These are phyloP conservation scores for Mus spicilegus DNA, from an alignment of 2,113 vertebrate genomes.

Conservation along the genomic window DNA sequence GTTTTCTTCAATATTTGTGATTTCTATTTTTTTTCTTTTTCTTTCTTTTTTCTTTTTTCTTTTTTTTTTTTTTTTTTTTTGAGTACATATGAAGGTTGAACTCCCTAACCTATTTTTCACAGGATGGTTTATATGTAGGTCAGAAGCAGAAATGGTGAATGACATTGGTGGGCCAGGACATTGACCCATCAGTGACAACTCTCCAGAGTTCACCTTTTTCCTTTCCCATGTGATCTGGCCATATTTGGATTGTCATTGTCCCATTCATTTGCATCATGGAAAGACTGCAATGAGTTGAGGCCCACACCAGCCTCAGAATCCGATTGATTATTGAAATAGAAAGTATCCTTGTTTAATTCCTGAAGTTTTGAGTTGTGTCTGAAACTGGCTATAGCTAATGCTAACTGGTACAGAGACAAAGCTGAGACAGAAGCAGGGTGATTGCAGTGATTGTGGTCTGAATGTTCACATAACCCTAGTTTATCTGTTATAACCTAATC, in stretches of 20 bases:
- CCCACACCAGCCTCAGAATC: not conserved
- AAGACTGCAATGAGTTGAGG: not conserved
- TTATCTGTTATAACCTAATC: not conserved
- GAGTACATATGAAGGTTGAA: not conserved
- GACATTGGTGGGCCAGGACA: not conserved
- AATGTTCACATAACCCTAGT: not conserved
- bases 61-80: not conserved
- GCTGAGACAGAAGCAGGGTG: not conserved
- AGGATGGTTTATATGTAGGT: not conserved
- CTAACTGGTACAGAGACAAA: not conserved
- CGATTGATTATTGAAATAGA: fast-evolving
- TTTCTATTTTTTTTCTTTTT: not conserved
- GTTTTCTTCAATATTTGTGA: not conserved
- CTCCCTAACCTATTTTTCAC: not conserved
- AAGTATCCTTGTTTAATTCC: not conserved
- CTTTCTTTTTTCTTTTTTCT: not conserved
- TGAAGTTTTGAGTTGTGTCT: not conserved
- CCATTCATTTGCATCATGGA: not conserved
- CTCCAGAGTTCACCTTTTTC: not conserved
- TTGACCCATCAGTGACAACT: not conserved
- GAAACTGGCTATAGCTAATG: not conserved
- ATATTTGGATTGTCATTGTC: not conserved
- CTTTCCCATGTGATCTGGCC: not conserved
- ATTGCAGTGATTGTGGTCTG: not conserved
- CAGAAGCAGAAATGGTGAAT: not conserved